Conservation (phyloP, 2,888 invertebrate genomes). For the Stramonita haemastoma region DNA sequence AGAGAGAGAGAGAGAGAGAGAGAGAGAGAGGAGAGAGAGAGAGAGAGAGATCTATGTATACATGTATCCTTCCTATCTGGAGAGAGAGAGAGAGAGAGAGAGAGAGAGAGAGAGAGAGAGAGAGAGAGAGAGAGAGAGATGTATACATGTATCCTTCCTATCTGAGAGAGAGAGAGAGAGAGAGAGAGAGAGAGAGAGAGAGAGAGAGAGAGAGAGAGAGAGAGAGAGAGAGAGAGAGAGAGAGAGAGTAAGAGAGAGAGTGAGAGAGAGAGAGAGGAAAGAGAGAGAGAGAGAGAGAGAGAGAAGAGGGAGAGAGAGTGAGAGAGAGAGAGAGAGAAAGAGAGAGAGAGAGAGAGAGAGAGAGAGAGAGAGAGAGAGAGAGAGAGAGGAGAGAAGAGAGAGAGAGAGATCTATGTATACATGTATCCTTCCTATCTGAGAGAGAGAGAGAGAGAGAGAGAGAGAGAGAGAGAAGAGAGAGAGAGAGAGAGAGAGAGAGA, state of each 20-base stretch:
- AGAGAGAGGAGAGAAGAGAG: not conserved
- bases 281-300: conserved; percentile 25
- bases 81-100: too few relatives aligned
- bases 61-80: too few relatives aligned
- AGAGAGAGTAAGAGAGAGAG: not conserved
- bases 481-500: not conserved
- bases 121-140: too few relatives aligned
- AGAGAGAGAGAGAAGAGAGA: not conserved
- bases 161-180: too few relatives aligned
- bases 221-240: not conserved
- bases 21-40: too few relatives aligned
- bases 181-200: too few relatives aligned
- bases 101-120: too few relatives aligned
- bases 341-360: conserved; percentile 20
- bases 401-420: not conserved
- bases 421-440: not conserved
- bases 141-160: too few relatives aligned
- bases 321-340: not conserved
- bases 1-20: too few relatives aligned
- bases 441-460: not conserved
- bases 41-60: too few relatives aligned
- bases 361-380: conserved; percentile 25
- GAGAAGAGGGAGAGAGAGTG: not conserved
- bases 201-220: too few relatives aligned
- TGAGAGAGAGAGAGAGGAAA: not conserved